Conservation (phyloP, 2,113 vertebrate species). For the Cheilinus undulatus region DNA sequence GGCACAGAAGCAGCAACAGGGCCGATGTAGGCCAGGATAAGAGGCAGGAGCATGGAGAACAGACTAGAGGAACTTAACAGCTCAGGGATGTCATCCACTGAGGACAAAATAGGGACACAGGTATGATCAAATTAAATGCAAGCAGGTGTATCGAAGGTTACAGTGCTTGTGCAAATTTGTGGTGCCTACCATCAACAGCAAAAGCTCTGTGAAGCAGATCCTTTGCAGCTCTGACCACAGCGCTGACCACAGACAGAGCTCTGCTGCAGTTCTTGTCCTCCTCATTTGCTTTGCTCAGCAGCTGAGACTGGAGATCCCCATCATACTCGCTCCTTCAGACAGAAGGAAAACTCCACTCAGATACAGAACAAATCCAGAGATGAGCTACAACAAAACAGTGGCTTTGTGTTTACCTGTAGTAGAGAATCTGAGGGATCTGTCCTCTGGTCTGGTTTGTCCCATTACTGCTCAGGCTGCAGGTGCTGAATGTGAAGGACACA, state of each 20-base stretch:
- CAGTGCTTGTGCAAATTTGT: background rate
- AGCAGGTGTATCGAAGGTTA: background rate
- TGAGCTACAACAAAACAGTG: background rate
- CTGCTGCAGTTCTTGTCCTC: conserved; percentile 98
- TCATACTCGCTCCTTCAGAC: conserved; percentile 95
- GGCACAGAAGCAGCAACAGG: conserved; percentile 97
- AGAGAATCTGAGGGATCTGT: conserved; percentile 97
- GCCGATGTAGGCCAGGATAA: conserved; percentile 97
- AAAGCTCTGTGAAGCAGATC: conserved; percentile 97
- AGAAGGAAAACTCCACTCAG: background rate
- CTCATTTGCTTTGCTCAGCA: conserved; percentile 97
- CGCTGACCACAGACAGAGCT: conserved; percentile 95
- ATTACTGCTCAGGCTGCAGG: conserved; percentile 98
- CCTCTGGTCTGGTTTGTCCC: conserved; percentile 98
- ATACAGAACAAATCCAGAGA: background rate
- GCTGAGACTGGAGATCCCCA: conserved; percentile 96
- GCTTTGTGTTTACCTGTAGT: conserved; percentile 90
- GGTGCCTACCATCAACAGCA: conserved; percentile 93
- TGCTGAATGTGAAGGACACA: conserved; percentile 95
- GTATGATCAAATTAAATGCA: background rate
- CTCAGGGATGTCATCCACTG: conserved; percentile 98
- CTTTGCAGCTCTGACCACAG: conserved; percentile 95
- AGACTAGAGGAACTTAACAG: conserved; percentile 97
- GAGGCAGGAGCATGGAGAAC: conserved; percentile 98
- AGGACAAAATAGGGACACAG: conserved; percentile 53